Evolutionary conservation across 2,888 invertebrate genomes (phyloP).

Genomic region (Gymnosoma rotundatum): DNA sequence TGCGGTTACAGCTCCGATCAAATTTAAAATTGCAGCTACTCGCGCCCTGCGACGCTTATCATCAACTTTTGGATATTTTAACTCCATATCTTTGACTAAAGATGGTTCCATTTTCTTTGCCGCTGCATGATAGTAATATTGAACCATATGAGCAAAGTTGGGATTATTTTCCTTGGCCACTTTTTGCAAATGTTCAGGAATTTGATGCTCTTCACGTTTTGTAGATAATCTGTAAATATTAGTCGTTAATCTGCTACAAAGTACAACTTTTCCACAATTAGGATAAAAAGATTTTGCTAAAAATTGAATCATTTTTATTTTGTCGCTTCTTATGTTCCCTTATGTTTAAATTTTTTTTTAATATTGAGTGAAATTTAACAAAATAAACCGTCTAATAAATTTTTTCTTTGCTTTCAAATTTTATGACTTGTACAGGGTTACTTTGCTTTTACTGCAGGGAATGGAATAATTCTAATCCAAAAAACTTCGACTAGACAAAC

Average conservation of each 20-base stretch:
- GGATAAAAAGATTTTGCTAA: not conserved
- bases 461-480: no score
- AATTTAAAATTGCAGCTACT: constrained; percentile 76
- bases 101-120: constrained; percentile 77
- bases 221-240: not conserved
- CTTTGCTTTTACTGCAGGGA: no score
- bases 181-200: constrained; percentile 76
- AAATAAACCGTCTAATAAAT: not conserved
- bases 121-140: constrained; percentile 79
- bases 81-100: constrained; percentile 76
- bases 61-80: constrained; percentile 75
- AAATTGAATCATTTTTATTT: not conserved
- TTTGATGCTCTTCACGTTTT: constrained; percentile 74
- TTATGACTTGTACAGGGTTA: no score
- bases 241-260: not conserved
- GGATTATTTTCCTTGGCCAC: constrained; percentile 75
- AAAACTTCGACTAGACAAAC: no score
- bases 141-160: constrained; percentile 77
- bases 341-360: not conserved
- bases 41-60: constrained; percentile 74
- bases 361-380: not conserved
- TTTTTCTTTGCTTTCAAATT: no score
- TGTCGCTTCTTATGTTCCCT: not conserved
- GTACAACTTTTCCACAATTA: not conserved
- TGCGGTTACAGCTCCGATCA: constrained; percentile 76